phyloP scores from a whole-genome alignment of 2,797 vertebrate genomes.

The Adelosebastes latens region DNA sequence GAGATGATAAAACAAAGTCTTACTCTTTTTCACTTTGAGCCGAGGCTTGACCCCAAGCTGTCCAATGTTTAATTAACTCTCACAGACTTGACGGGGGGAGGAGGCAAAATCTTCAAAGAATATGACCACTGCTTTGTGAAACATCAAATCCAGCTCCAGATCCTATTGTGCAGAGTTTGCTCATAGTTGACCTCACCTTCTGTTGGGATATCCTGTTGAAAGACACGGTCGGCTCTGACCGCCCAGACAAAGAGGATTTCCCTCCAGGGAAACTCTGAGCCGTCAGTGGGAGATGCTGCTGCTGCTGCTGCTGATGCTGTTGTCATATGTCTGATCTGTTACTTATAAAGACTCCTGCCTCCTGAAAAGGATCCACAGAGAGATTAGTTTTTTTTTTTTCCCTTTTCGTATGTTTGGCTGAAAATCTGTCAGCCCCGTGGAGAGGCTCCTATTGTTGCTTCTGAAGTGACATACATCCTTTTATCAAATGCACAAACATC shows the following conservation, averaged over 20 bases:
- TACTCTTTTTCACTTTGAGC: constrained; percentile 2
- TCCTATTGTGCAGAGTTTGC: constrained; percentile 76
- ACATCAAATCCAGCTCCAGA: constrained; percentile 77
- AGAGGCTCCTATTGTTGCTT: neutral
- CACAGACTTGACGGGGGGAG: constrained; percentile 53
- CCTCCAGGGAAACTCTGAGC: constrained; percentile 71
- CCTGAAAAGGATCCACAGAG: constrained; percentile 19
- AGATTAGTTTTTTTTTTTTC: constrained; percentile 26
- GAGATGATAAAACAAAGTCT: neutral
- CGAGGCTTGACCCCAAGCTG: constrained; percentile 47
- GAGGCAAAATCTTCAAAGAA: constrained; percentile 73
- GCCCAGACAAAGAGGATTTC: constrained; percentile 75
- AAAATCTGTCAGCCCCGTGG: constrained; percentile 3
- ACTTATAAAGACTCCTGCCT: constrained; percentile 19
- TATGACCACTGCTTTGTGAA: constrained; percentile 75
- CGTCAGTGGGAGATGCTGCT: constrained; percentile 68
- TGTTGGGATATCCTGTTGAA: constrained; percentile 75
- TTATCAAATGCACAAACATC: neutral
- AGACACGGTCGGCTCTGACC: constrained; percentile 51
- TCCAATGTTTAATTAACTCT: constrained; percentile 75
- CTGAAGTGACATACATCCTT: neutral
- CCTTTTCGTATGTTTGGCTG: neutral
- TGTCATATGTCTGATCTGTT: constrained; percentile 58
- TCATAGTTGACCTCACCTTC: constrained; percentile 85
- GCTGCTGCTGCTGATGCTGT: constrained; percentile 29